Conservation (phyloP, 2,113 vertebrate genomes). For the Aplodontia rufa region DNA sequence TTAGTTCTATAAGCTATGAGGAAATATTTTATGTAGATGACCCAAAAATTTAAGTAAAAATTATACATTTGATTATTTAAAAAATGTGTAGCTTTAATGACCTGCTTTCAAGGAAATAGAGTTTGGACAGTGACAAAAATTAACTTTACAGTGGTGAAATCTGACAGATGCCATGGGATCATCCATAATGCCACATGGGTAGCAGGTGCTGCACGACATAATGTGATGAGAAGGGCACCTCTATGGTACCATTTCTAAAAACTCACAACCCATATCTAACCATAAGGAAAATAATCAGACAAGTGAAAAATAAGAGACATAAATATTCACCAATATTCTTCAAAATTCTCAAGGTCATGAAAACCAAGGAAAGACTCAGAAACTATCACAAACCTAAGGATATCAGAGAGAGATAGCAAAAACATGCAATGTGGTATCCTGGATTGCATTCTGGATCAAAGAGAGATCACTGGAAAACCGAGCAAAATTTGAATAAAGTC, state of each 20-base stretch:
- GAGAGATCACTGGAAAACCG: not conserved
- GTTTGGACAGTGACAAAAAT: not conserved
- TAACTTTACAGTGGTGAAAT: not conserved
- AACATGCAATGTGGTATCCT: not conserved
- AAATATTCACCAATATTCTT: not conserved
- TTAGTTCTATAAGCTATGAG: not conserved
- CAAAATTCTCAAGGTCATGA: not conserved
- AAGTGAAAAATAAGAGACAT: not conserved
- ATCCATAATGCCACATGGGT: not conserved
- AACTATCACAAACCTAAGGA: not conserved
- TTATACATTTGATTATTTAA: not conserved
- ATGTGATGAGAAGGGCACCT: not conserved
- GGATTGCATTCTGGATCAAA: not conserved
- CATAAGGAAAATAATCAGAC: not conserved
- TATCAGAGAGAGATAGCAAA: not conserved
- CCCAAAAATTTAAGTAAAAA: not conserved
- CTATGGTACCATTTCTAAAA: not conserved
- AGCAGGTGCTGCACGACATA: not conserved
- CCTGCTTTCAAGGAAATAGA: not conserved
- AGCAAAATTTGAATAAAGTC: not conserved
- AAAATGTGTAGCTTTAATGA: not conserved
- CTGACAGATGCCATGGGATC: not conserved
- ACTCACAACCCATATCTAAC: not conserved
- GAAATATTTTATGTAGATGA: not conserved
- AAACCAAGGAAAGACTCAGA: not conserved